Conservation (phyloP, 2,888 invertebrate genomes). For the Panopea generosa region DNA sequence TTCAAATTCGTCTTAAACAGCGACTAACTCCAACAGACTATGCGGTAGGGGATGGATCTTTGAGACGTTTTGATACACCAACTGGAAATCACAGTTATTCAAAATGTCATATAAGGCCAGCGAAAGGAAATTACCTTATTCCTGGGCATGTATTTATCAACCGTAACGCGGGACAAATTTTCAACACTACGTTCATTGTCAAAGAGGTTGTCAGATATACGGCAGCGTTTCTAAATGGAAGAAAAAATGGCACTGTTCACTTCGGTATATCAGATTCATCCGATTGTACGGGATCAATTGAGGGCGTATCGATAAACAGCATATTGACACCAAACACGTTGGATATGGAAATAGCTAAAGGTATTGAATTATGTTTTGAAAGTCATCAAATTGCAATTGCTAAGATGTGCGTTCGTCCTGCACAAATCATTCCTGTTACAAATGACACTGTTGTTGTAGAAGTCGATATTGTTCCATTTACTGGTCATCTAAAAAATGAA, state of each 20-base stretch:
- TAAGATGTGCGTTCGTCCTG: slow-evolving; percentile 23
- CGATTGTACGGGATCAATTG: slow-evolving; percentile 12
- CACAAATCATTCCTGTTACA: slow-evolving; percentile 17
- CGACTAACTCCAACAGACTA: background rate
- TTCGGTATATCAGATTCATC: slow-evolving; percentile 24
- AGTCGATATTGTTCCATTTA: slow-evolving; percentile 25
- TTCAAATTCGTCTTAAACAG: slow-evolving; percentile 16
- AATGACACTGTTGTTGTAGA: slow-evolving; percentile 22
- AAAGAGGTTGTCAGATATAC: slow-evolving; percentile 22
- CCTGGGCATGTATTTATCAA: slow-evolving; percentile 23
- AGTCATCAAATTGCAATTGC: background rate
- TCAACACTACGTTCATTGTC: slow-evolving; percentile 11
- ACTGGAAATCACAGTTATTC: background rate
- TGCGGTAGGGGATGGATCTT: background rate
- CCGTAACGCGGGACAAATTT: background rate
- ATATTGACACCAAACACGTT: background rate
- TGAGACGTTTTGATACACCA: slow-evolving; percentile 25
- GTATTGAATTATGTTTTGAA: slow-evolving; percentile 14
- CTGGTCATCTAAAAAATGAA: background rate
- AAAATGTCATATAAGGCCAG: slow-evolving; percentile 9
- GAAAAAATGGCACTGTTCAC: slow-evolving; percentile 36
- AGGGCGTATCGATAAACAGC: slow-evolving; percentile 8
- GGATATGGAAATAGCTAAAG: slow-evolving; percentile 7
- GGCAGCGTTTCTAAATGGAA: slow-evolving; percentile 29
- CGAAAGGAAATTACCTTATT: slow-evolving; percentile 17